A percentile compares a stretch with the other conserved stretches of the same genome.
These are phyloP conservation scores for Euzophera pinguis DNA, from an alignment of 2,888 invertebrate genomes.

Conservation along the genomic window DNA sequence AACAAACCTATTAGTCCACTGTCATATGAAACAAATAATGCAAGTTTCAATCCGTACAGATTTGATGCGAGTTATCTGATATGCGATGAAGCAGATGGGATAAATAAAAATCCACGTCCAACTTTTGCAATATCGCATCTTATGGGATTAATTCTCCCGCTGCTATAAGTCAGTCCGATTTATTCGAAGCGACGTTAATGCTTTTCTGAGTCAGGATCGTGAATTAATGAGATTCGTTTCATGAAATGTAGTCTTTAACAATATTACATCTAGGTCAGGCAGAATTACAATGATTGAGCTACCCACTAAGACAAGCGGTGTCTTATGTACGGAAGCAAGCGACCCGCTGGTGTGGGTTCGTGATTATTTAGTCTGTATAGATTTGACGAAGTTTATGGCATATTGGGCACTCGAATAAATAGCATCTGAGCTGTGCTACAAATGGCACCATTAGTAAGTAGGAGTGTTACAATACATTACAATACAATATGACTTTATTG, in stretches of 20 bases:
- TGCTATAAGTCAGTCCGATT: slow-evolving; percentile 8
- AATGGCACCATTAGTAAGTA: no score
- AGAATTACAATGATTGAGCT: no score
- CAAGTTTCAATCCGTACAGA: background rate
- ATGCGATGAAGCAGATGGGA: slow-evolving; percentile 34
- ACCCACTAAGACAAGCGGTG: no score
- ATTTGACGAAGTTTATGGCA: no score
- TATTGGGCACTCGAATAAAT: no score
- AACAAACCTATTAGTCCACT: background rate
- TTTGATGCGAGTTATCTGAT: background rate
- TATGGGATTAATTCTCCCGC: slow-evolving; percentile 50
- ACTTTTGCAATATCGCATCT: slow-evolving; percentile 55
- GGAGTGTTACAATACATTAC: no score
- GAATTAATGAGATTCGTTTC: slow-evolving; percentile 1
- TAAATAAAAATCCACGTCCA: slow-evolving; percentile 38
- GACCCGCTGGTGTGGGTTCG: no score
- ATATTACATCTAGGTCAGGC: no score
- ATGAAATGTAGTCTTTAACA: background rate
- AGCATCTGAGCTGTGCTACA: no score
- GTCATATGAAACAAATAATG: background rate
- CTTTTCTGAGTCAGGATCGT: background rate
- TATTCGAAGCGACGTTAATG: slow-evolving; percentile 1
- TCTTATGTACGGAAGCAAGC: no score
- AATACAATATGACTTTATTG: no score
- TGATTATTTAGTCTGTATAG: no score